phyloP scores from a whole-genome alignment of 2,888 invertebrate genomes.

The Heliconius sara region DNA sequence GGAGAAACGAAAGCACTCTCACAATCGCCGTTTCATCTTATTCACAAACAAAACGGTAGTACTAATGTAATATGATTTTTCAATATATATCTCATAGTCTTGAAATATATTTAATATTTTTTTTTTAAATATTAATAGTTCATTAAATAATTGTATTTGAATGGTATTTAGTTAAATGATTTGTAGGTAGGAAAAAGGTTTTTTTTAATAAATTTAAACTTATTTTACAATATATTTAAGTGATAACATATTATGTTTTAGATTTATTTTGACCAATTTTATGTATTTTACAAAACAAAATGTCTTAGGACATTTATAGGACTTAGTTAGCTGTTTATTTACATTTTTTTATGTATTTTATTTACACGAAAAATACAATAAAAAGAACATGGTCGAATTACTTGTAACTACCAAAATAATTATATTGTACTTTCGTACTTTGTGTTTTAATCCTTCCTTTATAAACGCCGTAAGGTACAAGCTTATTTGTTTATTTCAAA shows the following conservation, averaged over 20 bases:
- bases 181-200: too few relatives aligned
- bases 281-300: too few relatives aligned
- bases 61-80: background rate
- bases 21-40: conserved; percentile 34
- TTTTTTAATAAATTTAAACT: too few relatives aligned
- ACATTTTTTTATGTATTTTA: background rate
- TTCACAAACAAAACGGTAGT: conserved; percentile 23
- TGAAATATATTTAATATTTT: too few relatives aligned
- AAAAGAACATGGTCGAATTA: background rate
- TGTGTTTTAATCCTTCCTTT: background rate
- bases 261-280: background rate
- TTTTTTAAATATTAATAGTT: background rate
- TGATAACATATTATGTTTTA: background rate
- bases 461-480: background rate
- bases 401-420: background rate
- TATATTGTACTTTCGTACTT: background rate
- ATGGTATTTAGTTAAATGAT: background rate
- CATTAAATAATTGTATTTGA: background rate
- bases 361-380: background rate
- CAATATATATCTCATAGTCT: background rate
- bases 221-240: background rate
- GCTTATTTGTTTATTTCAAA: conserved; percentile 11
- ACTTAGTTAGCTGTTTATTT: background rate
- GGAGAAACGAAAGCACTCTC: conserved; percentile 9
- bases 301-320: too few relatives aligned